Evolutionary conservation across 2,888 invertebrate species (phyloP), one percentile per base, ranked within the genome.

Genomic region (Dysmachus trigonus): DNA sequence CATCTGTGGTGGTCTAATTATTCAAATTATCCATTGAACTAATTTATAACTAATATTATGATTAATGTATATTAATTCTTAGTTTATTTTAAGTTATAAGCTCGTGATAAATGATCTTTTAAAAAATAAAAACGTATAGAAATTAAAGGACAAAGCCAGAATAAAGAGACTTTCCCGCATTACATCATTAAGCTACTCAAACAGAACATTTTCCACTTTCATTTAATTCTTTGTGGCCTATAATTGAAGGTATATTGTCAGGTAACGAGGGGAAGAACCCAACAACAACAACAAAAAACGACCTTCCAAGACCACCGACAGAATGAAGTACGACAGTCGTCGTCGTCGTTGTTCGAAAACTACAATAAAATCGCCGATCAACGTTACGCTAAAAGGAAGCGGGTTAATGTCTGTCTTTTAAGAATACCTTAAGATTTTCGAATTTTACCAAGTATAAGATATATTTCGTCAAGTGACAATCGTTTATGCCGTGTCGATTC

Each of bases 371-470:
- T 15, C 15, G 13, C 15, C 38, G 10, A 38, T n/a, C 10, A 10
- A 41, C 77, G 6, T 35, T 38, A 10, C 10, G 18, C 33, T 13
- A 33, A 82, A 62, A 27, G 35, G 81, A 82, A 82, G 53, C 81
- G 53, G 81, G 81, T 82, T 82, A 82, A 53, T 38, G 35, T 71
- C 31, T 79, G 51, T 22, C 15, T 82, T 82, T 71, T n/a, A n/a
- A n/a, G 47, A 82, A 82, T 62, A 35, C 33, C 33, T 81, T 30
- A 15, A 31, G 51, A 51, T 82, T 82, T n/a, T 27, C 6, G n/a
- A n/a, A 15, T 35, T 82, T 62, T 71, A n/a, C n/a, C n/a, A n/a
- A n/a, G 7, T 38, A 6, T 8, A 62, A 22, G 7, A 22, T n/a
- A 22, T 18, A 31, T 71, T 62, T 82, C n/a, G 82, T 62, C 82